Percentiles rank a stretch among this genome's conserved stretches.
phyloP scores from a whole-genome alignment of 2,113 vertebrate genomes.

The Catharus minimus region DNA sequence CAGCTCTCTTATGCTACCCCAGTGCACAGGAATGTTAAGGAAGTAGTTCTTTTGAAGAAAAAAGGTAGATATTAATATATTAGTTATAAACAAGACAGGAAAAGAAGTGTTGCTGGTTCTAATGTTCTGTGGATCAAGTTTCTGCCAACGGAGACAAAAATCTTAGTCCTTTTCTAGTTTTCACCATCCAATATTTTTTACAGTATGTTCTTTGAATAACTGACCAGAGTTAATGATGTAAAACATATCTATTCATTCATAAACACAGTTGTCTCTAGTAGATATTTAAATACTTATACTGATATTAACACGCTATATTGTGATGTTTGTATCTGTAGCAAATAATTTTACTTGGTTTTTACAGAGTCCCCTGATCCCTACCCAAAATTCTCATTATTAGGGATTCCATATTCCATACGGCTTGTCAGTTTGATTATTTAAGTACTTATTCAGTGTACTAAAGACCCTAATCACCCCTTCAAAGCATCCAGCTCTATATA shows the following conservation, averaged over 20 bases:
- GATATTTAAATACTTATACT: background rate
- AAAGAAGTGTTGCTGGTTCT: background rate
- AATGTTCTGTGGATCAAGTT: background rate
- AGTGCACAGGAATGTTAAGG: background rate
- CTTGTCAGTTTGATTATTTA: conserved; percentile 74
- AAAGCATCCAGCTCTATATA: conserved; percentile 54
- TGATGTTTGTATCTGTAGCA: background rate
- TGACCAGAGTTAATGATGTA: background rate
- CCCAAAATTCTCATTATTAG: conserved; percentile 72
- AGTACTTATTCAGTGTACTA: conserved; percentile 64
- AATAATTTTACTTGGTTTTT: background rate
- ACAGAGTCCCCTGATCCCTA: background rate
- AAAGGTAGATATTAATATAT: background rate
- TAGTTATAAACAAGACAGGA: background rate
- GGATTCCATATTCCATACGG: conserved; percentile 70
- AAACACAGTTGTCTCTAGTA: background rate
- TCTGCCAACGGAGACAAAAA: background rate
- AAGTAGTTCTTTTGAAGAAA: background rate
- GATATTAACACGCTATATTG: background rate
- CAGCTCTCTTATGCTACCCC: background rate
- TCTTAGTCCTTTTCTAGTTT: background rate
- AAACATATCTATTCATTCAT: background rate
- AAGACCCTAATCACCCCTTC: conserved; percentile 70
- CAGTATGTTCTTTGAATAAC: background rate
- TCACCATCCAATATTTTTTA: background rate